Evolutionary conservation across 2,797 vertebrate species (phyloP).

Genomic region (Myoxocephalus aenaeus): DNA sequence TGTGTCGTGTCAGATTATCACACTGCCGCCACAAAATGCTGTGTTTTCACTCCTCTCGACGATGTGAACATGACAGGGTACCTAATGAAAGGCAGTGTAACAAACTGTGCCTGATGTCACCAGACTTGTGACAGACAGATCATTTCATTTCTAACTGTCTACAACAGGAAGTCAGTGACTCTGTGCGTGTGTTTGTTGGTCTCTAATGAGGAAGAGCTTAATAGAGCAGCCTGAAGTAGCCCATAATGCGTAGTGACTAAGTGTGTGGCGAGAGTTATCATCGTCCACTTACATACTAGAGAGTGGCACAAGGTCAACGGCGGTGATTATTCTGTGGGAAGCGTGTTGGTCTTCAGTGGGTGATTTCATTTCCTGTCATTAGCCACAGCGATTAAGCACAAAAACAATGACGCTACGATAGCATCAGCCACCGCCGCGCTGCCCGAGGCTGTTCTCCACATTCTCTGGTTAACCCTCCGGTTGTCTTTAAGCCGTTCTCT

Average conservation of each 20-base stretch:
- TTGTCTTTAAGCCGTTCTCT: constrained; percentile 5
- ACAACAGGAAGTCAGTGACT: not conserved
- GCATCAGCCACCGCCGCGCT: constrained; percentile 51
- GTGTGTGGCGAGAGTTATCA: constrained; percentile 47
- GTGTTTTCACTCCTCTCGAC: constrained; percentile 11
- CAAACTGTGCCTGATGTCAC: constrained; percentile 1
- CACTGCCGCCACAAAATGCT: constrained; percentile 1
- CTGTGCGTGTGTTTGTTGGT: constrained; percentile 16
- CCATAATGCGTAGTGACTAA: constrained; percentile 26
- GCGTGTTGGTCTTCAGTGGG: constrained; percentile 64
- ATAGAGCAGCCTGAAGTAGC: constrained; percentile 28
- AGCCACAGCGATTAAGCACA: constrained; percentile 77
- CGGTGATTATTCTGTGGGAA: constrained; percentile 73
- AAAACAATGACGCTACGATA: constrained; percentile 72
- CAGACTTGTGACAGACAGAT: constrained; percentile 19
- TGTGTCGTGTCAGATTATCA: constrained; percentile 13
- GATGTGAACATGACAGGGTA: constrained; percentile 7
- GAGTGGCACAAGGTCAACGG: constrained; percentile 76
- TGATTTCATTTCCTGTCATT: constrained; percentile 80
- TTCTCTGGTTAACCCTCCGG: constrained; percentile 29
- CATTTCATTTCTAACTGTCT: constrained; percentile 6
- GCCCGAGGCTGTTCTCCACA: constrained; percentile 53
- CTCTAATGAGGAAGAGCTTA: constrained; percentile 41
- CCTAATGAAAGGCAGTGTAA: constrained; percentile 9
- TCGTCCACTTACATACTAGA: constrained; percentile 46